Base-by-base conservation (phyloP, 2,113 vertebrate genomes). In the Philantomba maxwellii region DNA sequence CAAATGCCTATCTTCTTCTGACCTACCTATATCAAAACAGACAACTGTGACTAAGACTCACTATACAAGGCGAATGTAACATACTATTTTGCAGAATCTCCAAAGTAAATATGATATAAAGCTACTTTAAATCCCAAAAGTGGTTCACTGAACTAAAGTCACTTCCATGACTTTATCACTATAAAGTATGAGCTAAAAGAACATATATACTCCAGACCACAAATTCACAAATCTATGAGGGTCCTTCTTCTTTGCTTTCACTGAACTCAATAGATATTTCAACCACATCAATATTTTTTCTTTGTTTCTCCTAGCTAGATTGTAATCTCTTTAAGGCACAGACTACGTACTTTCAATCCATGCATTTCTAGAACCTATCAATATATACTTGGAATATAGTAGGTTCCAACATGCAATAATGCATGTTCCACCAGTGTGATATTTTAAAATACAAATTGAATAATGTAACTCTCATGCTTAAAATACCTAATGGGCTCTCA, bases 71-170 rank as follows among this genome's bases (percentile, higher is more conserved):
- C 28, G 84, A 93, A 93, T 30, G 78, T 33, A 93, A n/a, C 13
- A 78, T 39, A 91, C 30, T 49, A 94, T 58, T 49, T 81, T 92
- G 28, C 8, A 53, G 26, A 90, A 70, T 96, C 58, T 94, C 92
- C 92, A 43, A 87, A 94, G 47, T 70, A 64, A 93, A 45, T 60
- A 36, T 51, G 49, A 91, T 82, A 93, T 92, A 96, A 95, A 92
- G 6, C 57, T 94, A 75, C 80, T 94, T 89, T 58, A 53, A 97
- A 53, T 96, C 17, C 43, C 49, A 75, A 87, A 92, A 28, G 77
- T 62, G 66, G 94, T 17, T 96, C 51, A 95, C 3, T 85, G 83
- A 89, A 91, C 13, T 53, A 51, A 97, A 96, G 33, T 93, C 53
- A 84, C 25, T 66, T 86, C 8, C 91, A 53, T 70, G 36, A 91